Percentiles rank a stretch among this genome's conserved stretches.
phyloP scores from a whole-genome alignment of 2,888 invertebrate species.

The Eurytoma californica region DNA sequence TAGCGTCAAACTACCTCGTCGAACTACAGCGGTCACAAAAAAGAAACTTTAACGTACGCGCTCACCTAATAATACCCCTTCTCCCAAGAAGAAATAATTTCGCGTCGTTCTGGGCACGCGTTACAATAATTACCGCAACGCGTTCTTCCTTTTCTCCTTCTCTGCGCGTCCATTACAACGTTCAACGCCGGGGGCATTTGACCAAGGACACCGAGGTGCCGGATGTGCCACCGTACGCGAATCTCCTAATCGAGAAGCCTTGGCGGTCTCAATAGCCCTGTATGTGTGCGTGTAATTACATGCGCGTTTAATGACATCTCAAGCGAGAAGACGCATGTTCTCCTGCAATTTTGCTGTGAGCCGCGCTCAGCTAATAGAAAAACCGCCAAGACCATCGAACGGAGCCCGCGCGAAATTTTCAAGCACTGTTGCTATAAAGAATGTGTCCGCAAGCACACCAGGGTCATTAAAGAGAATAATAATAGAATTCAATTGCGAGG shows the following conservation, averaged over 20 bases:
- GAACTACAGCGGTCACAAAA: too few relatives aligned
- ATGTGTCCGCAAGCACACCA: not conserved
- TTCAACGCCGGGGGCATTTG: slow-evolving; percentile 29
- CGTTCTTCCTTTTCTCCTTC: not conserved
- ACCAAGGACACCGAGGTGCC: slow-evolving; percentile 46
- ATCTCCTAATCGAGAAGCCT: slow-evolving; percentile 51
- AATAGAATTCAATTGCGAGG: too few relatives aligned
- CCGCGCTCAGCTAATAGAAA: not conserved
- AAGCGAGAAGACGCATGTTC: not conserved
- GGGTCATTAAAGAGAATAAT: too few relatives aligned
- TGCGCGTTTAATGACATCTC: slow-evolving; percentile 36
- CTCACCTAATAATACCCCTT: slow-evolving; percentile 10
- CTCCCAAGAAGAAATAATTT: slow-evolving; percentile 21
- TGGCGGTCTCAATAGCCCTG: slow-evolving; percentile 22
- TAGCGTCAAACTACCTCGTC: not conserved
- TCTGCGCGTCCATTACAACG: slow-evolving; percentile 28
- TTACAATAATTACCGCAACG: slow-evolving; percentile 41
- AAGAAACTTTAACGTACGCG: slow-evolving; percentile 34
- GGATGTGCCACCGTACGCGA: slow-evolving; percentile 40
- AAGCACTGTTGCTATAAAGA: not conserved
- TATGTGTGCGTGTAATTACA: slow-evolving; percentile 38
- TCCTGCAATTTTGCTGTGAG: not conserved
- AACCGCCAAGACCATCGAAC: not conserved
- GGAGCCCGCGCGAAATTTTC: not conserved
- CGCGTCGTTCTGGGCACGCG: slow-evolving; percentile 9